phyloP scores from a whole-genome alignment of 2,113 vertebrate species.

The Daubentonia madagascariensis region DNA sequence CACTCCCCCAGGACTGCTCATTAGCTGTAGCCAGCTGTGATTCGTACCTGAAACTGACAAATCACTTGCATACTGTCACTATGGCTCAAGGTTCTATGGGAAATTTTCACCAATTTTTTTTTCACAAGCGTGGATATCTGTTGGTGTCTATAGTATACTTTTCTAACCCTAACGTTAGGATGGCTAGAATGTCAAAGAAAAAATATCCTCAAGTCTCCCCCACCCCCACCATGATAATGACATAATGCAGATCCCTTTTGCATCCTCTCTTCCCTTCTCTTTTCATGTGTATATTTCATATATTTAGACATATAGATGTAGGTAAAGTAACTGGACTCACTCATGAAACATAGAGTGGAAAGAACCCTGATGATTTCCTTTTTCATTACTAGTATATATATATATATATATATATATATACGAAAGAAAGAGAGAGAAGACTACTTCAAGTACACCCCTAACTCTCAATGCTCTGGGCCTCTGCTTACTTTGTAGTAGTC shows the following conservation, averaged over 20 bases:
- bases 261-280: neutral
- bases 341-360: neutral
- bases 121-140: neutral
- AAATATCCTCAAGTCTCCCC: neutral
- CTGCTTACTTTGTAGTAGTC: neutral
- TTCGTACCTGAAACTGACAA: neutral
- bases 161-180: neutral
- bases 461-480: neutral
- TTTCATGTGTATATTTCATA: rapidly evolving
- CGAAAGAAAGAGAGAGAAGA: neutral
- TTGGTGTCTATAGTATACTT: neutral
- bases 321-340: neutral
- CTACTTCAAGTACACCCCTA: neutral
- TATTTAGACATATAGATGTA: neutral
- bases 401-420: neutral
- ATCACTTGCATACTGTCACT: neutral
- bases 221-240: neutral
- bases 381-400: neutral
- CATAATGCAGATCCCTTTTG: neutral
- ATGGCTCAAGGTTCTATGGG: neutral
- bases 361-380: neutral
- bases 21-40: neutral
- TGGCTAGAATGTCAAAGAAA: neutral
- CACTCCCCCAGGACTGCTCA: neutral
- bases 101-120: neutral